Conservation (phyloP, 2,888 invertebrate species). For the Lithophane semibrunnea region DNA sequence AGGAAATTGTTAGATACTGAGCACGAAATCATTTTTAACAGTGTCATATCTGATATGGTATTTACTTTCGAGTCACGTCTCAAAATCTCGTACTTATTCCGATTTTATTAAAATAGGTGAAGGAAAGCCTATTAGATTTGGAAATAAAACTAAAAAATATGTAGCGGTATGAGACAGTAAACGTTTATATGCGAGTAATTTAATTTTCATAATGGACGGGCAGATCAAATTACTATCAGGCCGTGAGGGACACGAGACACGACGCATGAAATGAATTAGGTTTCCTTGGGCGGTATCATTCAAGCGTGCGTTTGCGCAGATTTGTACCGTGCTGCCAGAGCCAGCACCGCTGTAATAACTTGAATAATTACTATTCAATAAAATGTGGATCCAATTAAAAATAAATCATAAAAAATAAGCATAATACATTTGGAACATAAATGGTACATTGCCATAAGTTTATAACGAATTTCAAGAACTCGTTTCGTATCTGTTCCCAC, state of each 20-base stretch:
- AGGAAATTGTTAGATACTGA: constrained; percentile 74
- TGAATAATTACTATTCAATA: constrained; percentile 71
- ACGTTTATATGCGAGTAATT: constrained; percentile 76
- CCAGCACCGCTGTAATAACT: constrained; percentile 69
- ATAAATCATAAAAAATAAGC: constrained; percentile 54
- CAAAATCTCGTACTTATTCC: constrained; percentile 29
- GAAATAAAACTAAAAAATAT: constrained; percentile 21
- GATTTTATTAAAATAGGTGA: constrained; percentile 24
- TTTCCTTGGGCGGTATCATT: constrained; percentile 78
- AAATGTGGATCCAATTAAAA: constrained; percentile 69
- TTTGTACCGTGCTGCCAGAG: constrained; percentile 64
- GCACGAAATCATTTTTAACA: constrained; percentile 74
- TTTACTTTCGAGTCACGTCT: constrained; percentile 60
- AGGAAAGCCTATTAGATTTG: constrained; percentile 10
- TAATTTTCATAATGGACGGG: constrained; percentile 81
- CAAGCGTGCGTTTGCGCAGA: constrained; percentile 69
- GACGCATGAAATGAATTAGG: constrained; percentile 82
- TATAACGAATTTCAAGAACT: constrained; percentile 65
- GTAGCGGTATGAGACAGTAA: constrained; percentile 54
- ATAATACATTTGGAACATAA: constrained; percentile 62
- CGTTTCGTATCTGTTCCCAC: constrained; percentile 70
- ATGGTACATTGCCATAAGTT: constrained; percentile 65
- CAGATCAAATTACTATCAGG: constrained; percentile 81
- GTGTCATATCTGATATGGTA: constrained; percentile 63
- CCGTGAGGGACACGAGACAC: constrained; percentile 79